phyloP scores from a whole-genome alignment of 2,113 vertebrate genomes.

The Rhinoderma darwinii region DNA sequence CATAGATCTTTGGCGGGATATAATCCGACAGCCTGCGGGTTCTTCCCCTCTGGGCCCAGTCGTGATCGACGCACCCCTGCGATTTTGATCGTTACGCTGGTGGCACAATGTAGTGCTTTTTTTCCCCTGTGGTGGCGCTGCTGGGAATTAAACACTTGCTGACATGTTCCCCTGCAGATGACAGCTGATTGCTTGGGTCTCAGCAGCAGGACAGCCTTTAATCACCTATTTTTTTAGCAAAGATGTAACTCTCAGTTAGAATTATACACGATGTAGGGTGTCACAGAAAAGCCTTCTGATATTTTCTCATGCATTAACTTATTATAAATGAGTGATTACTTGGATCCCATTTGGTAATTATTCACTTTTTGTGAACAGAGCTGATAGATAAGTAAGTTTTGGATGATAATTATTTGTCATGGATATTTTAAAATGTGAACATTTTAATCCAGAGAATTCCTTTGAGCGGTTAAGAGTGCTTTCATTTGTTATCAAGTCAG shows the following conservation, averaged over 20 bases:
- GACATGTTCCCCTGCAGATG: not conserved
- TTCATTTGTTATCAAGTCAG: conserved; percentile 25
- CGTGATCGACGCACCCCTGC: too few species aligned
- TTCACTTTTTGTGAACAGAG: not conserved
- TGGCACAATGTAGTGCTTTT: not conserved
- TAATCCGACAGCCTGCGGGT: too few species aligned
- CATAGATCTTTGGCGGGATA: too few species aligned
- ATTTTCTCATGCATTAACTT: conserved; percentile 8
- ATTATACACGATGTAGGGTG: not conserved
- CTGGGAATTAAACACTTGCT: not conserved
- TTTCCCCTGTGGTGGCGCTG: not conserved
- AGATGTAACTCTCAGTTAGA: not conserved
- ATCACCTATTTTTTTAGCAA: not conserved
- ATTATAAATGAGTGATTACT: conserved; percentile 22
- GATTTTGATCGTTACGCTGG: too few species aligned
- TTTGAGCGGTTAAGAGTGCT: conserved; percentile 8
- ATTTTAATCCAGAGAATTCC: not conserved
- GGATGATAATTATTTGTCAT: conserved; percentile 15
- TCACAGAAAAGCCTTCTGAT: not conserved
- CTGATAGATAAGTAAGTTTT: not conserved
- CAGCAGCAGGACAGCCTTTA: not conserved
- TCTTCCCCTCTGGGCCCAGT: too few species aligned
- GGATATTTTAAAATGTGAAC: conserved; percentile 24
- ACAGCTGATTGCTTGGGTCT: not conserved
- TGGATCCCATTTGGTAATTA: conserved; percentile 1